Evolutionary conservation across 2,888 invertebrate genomes (phyloP).

Genomic region (Rhimphoctona megacephalus): DNA sequence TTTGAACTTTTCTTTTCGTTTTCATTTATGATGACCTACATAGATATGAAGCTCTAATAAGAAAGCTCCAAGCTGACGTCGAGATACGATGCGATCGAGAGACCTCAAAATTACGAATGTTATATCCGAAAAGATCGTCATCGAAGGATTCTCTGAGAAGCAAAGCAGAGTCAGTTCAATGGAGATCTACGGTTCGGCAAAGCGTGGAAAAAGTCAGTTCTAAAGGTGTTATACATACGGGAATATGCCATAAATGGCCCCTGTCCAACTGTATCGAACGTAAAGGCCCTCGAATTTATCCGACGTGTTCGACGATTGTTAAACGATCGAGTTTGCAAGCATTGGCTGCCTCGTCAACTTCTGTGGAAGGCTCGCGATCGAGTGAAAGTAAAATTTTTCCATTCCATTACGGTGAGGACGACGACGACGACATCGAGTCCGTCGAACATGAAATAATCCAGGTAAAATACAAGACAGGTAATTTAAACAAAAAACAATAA

Average conservation of each 20-base stretch:
- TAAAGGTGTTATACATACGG: constrained; percentile 29
- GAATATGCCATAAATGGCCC: constrained; percentile 32
- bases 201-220: constrained; percentile 59
- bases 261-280: constrained; percentile 32
- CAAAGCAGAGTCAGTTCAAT: constrained; percentile 47
- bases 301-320: constrained; percentile 56
- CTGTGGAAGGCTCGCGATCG: constrained; percentile 59
- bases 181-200: constrained; percentile 57
- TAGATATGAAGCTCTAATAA: constrained; percentile 76
- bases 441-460: constrained; percentile 51
- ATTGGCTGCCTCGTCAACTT: constrained; percentile 49
- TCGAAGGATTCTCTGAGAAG: constrained; percentile 67
- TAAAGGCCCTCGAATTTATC: constrained; percentile 50
- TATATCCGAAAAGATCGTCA: constrained; percentile 64
- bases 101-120: constrained; percentile 66
- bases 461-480: constrained; percentile 39
- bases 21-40: background rate
- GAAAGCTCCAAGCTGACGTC: constrained; percentile 73
- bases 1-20: background rate
- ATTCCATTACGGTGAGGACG: constrained; percentile 44
- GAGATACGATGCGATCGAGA: constrained; percentile 68
- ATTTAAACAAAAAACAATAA: background rate
- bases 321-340: constrained; percentile 63
- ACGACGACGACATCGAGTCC: constrained; percentile 42
- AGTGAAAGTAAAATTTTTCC: constrained; percentile 56